phyloP scores from a whole-genome alignment of 2,888 invertebrate genomes.

The Hirtodrosophila trivittata region DNA sequence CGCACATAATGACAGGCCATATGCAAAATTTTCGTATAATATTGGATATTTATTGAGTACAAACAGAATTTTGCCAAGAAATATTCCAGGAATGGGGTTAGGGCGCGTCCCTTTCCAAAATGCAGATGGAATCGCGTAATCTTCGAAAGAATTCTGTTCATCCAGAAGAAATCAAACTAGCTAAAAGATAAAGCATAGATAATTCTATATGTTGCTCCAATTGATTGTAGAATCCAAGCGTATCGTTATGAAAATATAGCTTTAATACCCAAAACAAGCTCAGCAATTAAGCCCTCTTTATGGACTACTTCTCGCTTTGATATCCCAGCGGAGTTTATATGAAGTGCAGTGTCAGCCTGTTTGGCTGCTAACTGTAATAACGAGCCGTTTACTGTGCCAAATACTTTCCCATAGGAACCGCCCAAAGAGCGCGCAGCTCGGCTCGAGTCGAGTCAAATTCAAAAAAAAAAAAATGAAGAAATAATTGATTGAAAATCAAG shows the following conservation, averaged over 20 bases:
- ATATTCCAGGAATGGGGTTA: slow-evolving; percentile 63
- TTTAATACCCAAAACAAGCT: no score
- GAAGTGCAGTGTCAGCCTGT: slow-evolving; percentile 26
- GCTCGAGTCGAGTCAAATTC: slow-evolving; percentile 10
- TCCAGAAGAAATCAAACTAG: background rate
- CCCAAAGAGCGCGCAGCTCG: slow-evolving; percentile 42
- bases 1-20: slow-evolving; percentile 40
- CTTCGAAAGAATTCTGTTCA: background rate
- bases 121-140: slow-evolving; percentile 2
- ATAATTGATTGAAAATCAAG: slow-evolving; percentile 69
- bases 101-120: slow-evolving; percentile 50
- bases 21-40: slow-evolving; percentile 21
- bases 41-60: slow-evolving; percentile 22
- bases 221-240: no score
- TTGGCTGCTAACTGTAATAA: slow-evolving; percentile 70
- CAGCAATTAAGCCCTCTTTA: no score
- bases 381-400: slow-evolving; percentile 74
- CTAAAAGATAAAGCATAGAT: no score
- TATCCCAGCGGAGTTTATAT: no score
- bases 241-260: no score
- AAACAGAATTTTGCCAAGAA: slow-evolving; percentile 13
- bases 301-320: no score
- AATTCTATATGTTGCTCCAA: no score
- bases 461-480: background rate
- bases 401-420: slow-evolving; percentile 73